Evolutionary conservation across 2,113 vertebrate species (phyloP), one percentile per base, ranked within the genome.

Genomic region (Turdus rufiventris): DNA sequence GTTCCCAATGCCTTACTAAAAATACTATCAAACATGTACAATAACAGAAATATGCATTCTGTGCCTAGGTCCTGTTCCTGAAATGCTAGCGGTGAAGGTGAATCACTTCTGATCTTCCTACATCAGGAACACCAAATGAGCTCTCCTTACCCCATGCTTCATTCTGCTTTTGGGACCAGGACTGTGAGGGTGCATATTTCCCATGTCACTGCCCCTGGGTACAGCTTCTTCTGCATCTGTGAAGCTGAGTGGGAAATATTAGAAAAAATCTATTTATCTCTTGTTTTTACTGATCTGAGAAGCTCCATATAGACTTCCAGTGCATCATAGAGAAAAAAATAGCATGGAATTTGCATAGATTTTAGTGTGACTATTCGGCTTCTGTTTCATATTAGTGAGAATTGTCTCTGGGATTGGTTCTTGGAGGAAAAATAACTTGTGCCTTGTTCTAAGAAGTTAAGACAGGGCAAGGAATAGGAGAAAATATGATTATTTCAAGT

Each of bases 1-100:
- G 23, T 45, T 87, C 25, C 38, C 24, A 71, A 25, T 0, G 3
- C 29, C 12, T 33, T 29, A 10, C 11, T 61, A 36, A 53, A 63
- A 75, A 75, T 63, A 43, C 21, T 36, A 76, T 48, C 36, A 53
- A 51, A 24, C 25, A 61, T 25, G 12, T 66, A 21, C 63, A 68
- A 33, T 26, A 51, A 8, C 47, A 38, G 33, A 50, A 25, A 29
- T 29, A 31, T 3, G 3, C 6, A 9, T 78, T 58, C 17, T 12
- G 12, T 0, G 0, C 18, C 60, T 20, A 60, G 68, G 40, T 73
- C 31, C 48, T 58, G 8, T 54, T 95, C 42, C 54, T 80, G 20
- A 17, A 66, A 40, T 33, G 28, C 38, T 33, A 14, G 31, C 0
- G 5, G 18, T 73, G 66, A 50, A 53, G 9, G 16, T 0, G 2